Conservation (phyloP, 2,797 vertebrate species). For the Poecile montanus region DNA sequence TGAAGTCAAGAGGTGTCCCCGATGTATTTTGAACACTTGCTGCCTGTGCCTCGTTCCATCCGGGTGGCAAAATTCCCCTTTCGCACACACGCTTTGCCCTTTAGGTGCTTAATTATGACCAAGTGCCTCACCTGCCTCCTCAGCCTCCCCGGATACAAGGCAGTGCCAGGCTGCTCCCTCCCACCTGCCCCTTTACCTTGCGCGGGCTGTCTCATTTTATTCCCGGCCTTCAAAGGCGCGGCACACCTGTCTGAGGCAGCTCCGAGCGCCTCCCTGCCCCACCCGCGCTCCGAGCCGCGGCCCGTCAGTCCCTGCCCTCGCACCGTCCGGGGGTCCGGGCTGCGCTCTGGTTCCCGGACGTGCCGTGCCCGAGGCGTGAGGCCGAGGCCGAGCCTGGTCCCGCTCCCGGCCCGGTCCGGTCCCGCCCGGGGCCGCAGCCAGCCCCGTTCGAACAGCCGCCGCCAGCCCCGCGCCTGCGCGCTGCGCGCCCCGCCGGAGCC, state of each 20-base stretch:
- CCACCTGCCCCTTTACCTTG: background rate
- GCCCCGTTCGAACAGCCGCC: background rate
- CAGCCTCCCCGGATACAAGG: fast-evolving
- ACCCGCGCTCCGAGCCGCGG: background rate
- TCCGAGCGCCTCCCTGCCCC: background rate
- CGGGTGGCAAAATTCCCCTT: background rate
- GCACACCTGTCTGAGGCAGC: background rate
- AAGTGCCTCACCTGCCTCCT: background rate
- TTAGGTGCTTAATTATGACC: fast-evolving
- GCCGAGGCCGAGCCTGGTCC: background rate
- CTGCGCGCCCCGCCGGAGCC: background rate
- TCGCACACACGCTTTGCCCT: background rate
- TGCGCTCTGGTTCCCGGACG: no score
- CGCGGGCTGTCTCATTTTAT: background rate
- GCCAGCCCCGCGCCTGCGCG: conserved; percentile 3
- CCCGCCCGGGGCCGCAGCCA: background rate
- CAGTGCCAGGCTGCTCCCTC: background rate
- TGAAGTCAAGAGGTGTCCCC: background rate
- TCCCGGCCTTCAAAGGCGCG: background rate
- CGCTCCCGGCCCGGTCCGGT: background rate
- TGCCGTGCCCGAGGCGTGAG: background rate
- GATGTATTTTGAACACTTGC: background rate
- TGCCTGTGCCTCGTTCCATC: no score
- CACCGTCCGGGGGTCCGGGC: fast-evolving
- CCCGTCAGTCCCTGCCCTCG: fast-evolving